phyloP scores from a whole-genome alignment of 64 coral and sea anemone genomes.

The Actinia equina region DNA sequence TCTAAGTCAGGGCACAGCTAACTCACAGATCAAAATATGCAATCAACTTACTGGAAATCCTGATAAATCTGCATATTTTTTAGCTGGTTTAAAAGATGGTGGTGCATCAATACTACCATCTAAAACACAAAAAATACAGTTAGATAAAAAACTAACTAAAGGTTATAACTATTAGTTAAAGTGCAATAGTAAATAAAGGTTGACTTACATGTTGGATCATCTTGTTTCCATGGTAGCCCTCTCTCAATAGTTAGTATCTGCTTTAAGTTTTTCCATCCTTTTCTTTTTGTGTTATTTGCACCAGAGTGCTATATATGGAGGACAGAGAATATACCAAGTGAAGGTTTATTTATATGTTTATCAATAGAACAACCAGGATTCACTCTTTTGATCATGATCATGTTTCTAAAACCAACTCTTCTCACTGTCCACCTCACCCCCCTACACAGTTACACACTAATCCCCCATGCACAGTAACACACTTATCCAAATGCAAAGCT shows the following conservation, averaged over 20 bases:
- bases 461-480: too few species aligned
- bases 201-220: conserved; percentile 96
- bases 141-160: not conserved
- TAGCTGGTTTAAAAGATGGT: conserved; percentile 97
- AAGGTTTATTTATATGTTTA: not conserved
- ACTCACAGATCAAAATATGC: too few species aligned
- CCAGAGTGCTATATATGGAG: conserved; percentile 96
- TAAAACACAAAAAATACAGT: conserved; percentile 30
- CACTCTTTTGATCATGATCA: too few species aligned
- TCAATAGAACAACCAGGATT: too few species aligned
- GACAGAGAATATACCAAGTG: not conserved
- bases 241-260: conserved; percentile 89
- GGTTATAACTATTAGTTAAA: too few species aligned
- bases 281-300: conserved; percentile 79
- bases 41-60: conserved; percentile 79
- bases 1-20: too few species aligned
- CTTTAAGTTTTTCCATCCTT: conserved; percentile 96
- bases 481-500: too few species aligned
- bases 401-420: too few species aligned
- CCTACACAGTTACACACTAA: too few species aligned
- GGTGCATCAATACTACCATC: conserved; percentile 95
- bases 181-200: not conserved
- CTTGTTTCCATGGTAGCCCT: conserved; percentile 92
- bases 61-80: conserved; percentile 94
- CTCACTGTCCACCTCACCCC: too few species aligned